Evolutionary conservation across 2,113 vertebrate genomes (phyloP), one percentile per base, ranked within the genome.

Genomic region (Eudyptes chrysolophus): DNA sequence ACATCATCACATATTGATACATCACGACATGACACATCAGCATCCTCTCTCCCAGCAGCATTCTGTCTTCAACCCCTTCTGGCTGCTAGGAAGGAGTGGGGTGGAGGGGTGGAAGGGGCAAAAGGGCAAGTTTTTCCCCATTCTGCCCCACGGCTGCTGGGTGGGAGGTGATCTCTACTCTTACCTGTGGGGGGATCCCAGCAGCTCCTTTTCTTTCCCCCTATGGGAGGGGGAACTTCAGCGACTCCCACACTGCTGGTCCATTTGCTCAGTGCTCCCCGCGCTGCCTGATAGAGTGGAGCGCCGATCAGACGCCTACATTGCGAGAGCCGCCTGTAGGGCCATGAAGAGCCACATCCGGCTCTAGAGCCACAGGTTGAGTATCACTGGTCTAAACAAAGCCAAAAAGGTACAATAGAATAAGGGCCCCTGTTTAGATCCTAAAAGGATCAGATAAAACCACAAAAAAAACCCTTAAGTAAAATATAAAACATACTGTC

Each of bases 361-460:
- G 97, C 97, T 98, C 97, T 98, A 98, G 97, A 97, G 97, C 97
- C 97, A 98, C 97, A 98, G 97, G 97, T 98, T 98, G 97, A 98
- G 97, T 98, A 98, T 98, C 97, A 98, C 97, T 98, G 97, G 97
- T 98, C 97, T 98, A 98, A 98, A 97, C 97, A 98, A 98, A 98
- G 97, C 97, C 97, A 98, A 97, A 98, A 98, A 98, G 97, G 97
- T 98, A 98, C 97, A 98, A 97, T 98, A 98, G 97, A 97, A 98
- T 98, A 98, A 98, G 97, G 97, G 97, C 96, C 97, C 97, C 96
- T 97, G 97, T 97, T 97, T 97, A 74, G 97, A 97, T 97, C 97
- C 97, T 97, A 64, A 95, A 93, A 97, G 97, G 97, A 98, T 97
- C 97, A 98, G 97, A 97, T 97, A 98, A 97, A 98, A 97, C 97